Conservation (phyloP, 2,113 vertebrate species). For the Corydoras sp. region DNA sequence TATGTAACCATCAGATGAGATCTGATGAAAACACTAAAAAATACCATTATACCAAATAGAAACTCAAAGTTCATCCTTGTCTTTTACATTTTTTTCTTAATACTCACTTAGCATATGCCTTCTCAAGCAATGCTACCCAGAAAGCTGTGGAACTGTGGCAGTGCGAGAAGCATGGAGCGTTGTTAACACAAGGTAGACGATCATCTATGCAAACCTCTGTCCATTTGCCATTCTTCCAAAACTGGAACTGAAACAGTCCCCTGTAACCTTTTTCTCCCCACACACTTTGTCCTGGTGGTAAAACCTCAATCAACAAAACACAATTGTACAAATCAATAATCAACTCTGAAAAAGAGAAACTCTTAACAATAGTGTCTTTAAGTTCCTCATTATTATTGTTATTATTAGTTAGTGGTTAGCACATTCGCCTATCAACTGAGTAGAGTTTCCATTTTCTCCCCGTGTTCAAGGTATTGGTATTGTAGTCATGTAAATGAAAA, state of each 20-base stretch:
- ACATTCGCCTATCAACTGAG: too few relatives aligned
- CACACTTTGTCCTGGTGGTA: constrained; percentile 77
- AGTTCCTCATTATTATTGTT: too few relatives aligned
- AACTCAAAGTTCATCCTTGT: neutral
- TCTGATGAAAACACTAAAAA: too few relatives aligned
- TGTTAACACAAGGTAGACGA: constrained; percentile 82
- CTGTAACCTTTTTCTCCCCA: constrained; percentile 76
- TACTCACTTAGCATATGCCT: constrained; percentile 93
- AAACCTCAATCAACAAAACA: constrained; percentile 63
- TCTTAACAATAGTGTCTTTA: too few relatives aligned
- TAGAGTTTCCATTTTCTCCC: too few relatives aligned
- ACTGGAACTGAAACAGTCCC: constrained; percentile 76
- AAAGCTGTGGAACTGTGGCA: constrained; percentile 81
- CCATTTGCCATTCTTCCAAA: constrained; percentile 89
- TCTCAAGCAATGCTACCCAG: constrained; percentile 91
- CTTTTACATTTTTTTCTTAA: neutral
- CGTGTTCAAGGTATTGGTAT: too few relatives aligned
- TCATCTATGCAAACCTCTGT: constrained; percentile 84
- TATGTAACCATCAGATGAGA: too few relatives aligned
- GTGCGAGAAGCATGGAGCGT: constrained; percentile 84
- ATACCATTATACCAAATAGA: too few relatives aligned
- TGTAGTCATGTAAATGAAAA: too few relatives aligned
- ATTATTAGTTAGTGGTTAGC: too few relatives aligned
- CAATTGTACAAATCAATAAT: neutral
- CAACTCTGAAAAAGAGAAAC: too few relatives aligned